Conservation (phyloP, 1,140 invertebrate species). For the Platorchestia sp. region DNA sequence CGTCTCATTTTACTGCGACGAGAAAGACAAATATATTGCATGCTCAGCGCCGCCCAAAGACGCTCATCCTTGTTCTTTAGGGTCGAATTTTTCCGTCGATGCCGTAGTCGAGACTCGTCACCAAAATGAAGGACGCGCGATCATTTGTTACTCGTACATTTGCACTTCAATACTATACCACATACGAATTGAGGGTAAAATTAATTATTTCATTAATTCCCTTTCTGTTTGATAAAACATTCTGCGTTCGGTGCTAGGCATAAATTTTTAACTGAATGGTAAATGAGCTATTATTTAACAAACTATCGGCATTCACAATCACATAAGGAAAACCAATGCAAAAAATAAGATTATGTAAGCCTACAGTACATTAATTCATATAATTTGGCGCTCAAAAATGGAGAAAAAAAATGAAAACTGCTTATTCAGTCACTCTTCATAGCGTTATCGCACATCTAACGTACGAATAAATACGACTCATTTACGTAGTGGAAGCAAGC, state of each 20-base stretch:
- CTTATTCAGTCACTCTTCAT: background rate
- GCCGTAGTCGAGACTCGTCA: too few relatives aligned
- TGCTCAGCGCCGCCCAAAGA: background rate
- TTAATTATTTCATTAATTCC: background rate
- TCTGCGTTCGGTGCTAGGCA: background rate
- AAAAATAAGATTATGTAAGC: background rate
- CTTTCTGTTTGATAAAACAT: background rate
- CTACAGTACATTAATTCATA: background rate
- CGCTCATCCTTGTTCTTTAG: background rate
- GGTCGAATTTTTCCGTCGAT: background rate
- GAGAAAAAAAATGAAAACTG: background rate
- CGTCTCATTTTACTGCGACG: background rate
- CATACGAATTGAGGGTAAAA: background rate
- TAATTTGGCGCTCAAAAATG: background rate
- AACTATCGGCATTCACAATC: background rate
- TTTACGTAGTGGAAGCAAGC: background rate
- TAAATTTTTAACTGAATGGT: background rate
- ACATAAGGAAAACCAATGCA: background rate
- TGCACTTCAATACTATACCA: background rate
- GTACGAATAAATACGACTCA: background rate
- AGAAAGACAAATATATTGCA: background rate
- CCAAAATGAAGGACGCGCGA: too few relatives aligned
- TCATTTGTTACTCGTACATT: too few relatives aligned
- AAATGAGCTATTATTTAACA: background rate
- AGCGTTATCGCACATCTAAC: background rate